Evolutionary conservation across 2,113 vertebrate species (phyloP).

Genomic region (Centropus bengalensis): DNA sequence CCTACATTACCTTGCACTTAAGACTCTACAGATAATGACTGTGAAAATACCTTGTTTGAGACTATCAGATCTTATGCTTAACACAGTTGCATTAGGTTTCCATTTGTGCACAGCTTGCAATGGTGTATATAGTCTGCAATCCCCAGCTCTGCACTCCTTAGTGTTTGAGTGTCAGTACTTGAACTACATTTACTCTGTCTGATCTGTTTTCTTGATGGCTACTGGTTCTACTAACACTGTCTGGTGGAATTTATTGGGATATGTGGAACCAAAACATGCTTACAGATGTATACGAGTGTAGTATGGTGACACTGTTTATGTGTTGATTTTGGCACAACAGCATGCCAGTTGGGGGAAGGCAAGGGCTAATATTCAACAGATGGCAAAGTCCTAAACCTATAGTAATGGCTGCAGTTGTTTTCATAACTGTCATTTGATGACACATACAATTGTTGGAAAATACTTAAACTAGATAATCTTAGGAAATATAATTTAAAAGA

Average conservation of each 20-base stretch:
- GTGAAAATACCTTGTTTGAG: background rate
- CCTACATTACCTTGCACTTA: background rate
- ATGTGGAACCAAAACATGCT: background rate
- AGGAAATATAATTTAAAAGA: constrained; percentile 68
- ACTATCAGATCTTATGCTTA: background rate
- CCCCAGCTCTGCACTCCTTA: background rate
- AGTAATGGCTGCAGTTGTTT: constrained; percentile 76
- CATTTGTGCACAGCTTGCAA: background rate
- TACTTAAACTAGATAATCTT: constrained; percentile 70
- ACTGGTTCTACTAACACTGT: background rate
- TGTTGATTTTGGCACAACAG: constrained; percentile 41
- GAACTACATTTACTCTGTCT: background rate
- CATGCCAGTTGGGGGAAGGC: constrained; percentile 66
- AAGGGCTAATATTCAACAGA: constrained; percentile 82
- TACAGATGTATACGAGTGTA: background rate
- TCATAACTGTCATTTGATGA: constrained; percentile 73
- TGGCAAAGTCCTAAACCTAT: constrained; percentile 72
- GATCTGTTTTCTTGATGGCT: background rate
- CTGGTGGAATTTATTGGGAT: background rate
- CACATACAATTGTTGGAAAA: constrained; percentile 66
- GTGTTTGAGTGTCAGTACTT: background rate
- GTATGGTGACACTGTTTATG: background rate
- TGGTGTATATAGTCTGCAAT: background rate
- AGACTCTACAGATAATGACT: background rate
- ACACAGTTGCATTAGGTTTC: background rate